Evolutionary conservation across 2,797 vertebrate genomes (phyloP).

Genomic region (Tympanoctomys barrerae): DNA sequence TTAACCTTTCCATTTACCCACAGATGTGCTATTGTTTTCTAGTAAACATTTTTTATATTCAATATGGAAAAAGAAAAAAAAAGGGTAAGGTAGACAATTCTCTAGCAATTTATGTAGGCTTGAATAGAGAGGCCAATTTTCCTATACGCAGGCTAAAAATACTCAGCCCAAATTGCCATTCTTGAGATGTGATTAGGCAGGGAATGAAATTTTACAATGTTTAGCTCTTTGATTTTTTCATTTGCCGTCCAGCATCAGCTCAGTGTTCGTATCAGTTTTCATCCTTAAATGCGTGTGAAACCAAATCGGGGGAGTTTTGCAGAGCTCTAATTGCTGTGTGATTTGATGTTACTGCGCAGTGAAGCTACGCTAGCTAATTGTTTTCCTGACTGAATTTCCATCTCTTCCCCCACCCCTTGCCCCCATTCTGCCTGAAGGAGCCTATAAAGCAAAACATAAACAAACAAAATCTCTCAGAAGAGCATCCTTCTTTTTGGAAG

Average conservation of each 20-base stretch:
- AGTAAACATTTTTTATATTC: conserved; percentile 2
- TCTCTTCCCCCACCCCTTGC: conserved; percentile 56
- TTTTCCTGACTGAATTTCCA: conserved; percentile 85
- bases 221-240: conserved; percentile 77
- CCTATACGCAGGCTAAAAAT: conserved; percentile 53
- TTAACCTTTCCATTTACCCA: conserved; percentile 7
- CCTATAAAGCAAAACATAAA: conserved; percentile 78
- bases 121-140: conserved; percentile 42
- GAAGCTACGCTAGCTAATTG: conserved; percentile 87
- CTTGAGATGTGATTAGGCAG: conserved; percentile 64
- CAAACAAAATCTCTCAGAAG: conserved; percentile 74
- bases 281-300: conserved; percentile 84
- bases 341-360: conserved; percentile 85
- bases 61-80: not conserved
- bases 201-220: conserved; percentile 72
- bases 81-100: not conserved
- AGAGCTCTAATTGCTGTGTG: conserved; percentile 83
- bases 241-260: conserved; percentile 69
- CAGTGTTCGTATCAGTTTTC: conserved; percentile 79
- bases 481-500: conserved; percentile 82
- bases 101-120: conserved; percentile 12
- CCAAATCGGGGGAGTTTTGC: conserved; percentile 77
- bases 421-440: conserved; percentile 77
- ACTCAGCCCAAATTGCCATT: conserved; percentile 15
- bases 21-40: conserved; percentile 6